A percentile compares a stretch with the other conserved stretches of the same genome.
These are phyloP conservation scores for Macaria notata DNA, from an alignment of 2,888 invertebrate species.

Conservation along the genomic window DNA sequence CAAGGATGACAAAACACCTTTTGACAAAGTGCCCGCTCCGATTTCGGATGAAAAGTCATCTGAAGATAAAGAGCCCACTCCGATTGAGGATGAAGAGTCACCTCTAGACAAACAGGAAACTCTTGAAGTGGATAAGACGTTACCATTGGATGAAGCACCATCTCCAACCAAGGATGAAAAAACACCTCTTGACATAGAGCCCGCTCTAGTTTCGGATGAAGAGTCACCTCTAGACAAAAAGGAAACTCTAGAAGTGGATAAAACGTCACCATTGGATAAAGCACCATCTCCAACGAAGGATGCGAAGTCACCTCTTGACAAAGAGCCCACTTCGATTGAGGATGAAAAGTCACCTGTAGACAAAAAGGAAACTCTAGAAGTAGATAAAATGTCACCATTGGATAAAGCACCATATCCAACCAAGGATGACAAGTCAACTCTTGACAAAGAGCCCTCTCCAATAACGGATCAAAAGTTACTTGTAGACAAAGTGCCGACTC, in stretches of 20 bases:
- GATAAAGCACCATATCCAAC: conserved; percentile 8
- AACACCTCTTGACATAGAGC: conserved; percentile 13
- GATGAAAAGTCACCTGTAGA: conserved; percentile 2
- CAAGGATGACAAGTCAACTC: not conserved
- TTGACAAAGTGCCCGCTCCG: not conserved
- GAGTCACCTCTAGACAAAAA: not conserved
- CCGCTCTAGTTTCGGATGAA: not conserved
- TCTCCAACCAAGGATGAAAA: conserved; percentile 11
- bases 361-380: too few species aligned
- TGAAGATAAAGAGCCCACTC: conserved; percentile 22
- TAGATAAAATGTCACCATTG: too few species aligned
- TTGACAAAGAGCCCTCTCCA: conserved; percentile 15
- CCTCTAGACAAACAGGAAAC: not conserved
- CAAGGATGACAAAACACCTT: not conserved
- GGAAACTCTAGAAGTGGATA: too few species aligned
- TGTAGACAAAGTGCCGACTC: conserved; percentile 14
- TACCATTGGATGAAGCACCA: not conserved
- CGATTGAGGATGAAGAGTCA: conserved; percentile 3
- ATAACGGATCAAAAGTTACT: conserved; percentile 5
- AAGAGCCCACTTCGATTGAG: not conserved
- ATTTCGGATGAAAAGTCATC: not conserved
- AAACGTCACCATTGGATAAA: not conserved
- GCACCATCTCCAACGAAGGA: not conserved
- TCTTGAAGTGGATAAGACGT: conserved; percentile 1
- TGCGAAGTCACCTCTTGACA: not conserved